Percentiles rank a stretch among this genome's conserved stretches.
Conservation (phyloP, 1,140 invertebrate species). For the Aleiodes sp. region DNA sequence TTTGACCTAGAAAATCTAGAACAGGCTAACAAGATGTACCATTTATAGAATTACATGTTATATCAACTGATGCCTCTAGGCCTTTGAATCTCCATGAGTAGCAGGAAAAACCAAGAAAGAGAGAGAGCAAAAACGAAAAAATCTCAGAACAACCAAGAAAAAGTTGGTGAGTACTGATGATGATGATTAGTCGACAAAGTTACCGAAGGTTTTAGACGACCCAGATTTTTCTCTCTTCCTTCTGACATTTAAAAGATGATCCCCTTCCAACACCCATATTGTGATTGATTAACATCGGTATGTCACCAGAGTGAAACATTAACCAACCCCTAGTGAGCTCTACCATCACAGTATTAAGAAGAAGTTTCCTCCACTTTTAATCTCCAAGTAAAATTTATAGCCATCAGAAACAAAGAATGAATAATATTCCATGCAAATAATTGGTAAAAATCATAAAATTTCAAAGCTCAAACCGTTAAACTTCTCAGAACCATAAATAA, state of each 20-base stretch:
- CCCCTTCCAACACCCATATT: not conserved
- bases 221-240: constrained; percentile 10
- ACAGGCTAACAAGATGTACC: not conserved
- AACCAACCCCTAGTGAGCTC: constrained; percentile 14
- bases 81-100: not conserved
- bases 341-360: too few species aligned
- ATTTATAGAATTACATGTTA: constrained; percentile 1
- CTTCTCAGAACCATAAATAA: not conserved
- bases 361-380: too few species aligned
- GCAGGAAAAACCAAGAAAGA: not conserved
- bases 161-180: not conserved
- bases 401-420: too few species aligned
- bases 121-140: too few species aligned
- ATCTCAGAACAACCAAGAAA: too few species aligned
- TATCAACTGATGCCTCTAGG: not conserved
- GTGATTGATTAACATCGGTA: constrained; percentile 29
- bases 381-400: too few species aligned
- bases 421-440: too few species aligned
- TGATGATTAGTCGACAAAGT: constrained; percentile 24
- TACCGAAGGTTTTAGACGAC: constrained; percentile 10
- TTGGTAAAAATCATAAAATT: too few species aligned
- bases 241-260: constrained; percentile 28
- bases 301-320: constrained; percentile 2
- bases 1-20: not conserved
- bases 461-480: too few species aligned